Evolutionary conservation across 1,140 invertebrate species (phyloP).

Genomic region (Drosophila obscura): DNA sequence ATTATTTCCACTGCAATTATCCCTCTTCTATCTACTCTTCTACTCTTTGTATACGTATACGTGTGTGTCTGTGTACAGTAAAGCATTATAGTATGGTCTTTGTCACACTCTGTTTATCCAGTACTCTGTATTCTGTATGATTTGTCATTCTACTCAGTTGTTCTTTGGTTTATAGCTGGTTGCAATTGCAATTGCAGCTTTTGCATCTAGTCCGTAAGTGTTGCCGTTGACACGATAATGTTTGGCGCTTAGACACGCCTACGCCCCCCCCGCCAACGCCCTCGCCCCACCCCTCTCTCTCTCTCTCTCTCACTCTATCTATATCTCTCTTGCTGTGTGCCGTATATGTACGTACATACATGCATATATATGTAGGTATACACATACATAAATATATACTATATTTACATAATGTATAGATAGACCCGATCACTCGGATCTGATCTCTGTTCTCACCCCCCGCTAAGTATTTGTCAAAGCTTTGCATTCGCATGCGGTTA

Average conservation of each 20-base stretch:
- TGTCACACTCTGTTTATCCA: slow-evolving; percentile 67
- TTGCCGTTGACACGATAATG: slow-evolving; percentile 24
- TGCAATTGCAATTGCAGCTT: slow-evolving; percentile 47
- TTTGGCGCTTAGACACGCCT: slow-evolving; percentile 46
- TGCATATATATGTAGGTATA: neutral
- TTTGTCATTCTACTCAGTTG: slow-evolving; percentile 42
- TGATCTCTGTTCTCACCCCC: too few relatives aligned
- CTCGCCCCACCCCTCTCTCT: slow-evolving; percentile 2
- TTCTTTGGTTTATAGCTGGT: slow-evolving; percentile 41
- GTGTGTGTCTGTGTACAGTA: slow-evolving; percentile 46
- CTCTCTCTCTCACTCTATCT: slow-evolving; percentile 6
- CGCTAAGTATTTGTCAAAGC: slow-evolving; percentile 11
- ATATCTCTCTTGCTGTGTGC: slow-evolving; percentile 5
- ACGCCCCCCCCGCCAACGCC: neutral
- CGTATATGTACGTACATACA: neutral
- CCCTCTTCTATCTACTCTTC: slow-evolving; percentile 9
- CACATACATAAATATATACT: slow-evolving; percentile 4
- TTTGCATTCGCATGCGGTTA: slow-evolving; percentile 26
- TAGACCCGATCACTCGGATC: slow-evolving; percentile 7
- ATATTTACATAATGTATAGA: slow-evolving; percentile 2
- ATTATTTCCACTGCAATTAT: slow-evolving; percentile 12
- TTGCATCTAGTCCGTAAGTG: slow-evolving; percentile 47
- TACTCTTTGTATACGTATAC: slow-evolving; percentile 44
- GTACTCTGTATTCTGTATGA: slow-evolving; percentile 35
- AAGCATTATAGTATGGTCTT: slow-evolving; percentile 47